Percentiles rank a stretch among this genome's conserved stretches.
These are phyloP conservation scores for Vanessa cardui DNA, from an alignment of 2,888 invertebrate species.

Conservation along the genomic window DNA sequence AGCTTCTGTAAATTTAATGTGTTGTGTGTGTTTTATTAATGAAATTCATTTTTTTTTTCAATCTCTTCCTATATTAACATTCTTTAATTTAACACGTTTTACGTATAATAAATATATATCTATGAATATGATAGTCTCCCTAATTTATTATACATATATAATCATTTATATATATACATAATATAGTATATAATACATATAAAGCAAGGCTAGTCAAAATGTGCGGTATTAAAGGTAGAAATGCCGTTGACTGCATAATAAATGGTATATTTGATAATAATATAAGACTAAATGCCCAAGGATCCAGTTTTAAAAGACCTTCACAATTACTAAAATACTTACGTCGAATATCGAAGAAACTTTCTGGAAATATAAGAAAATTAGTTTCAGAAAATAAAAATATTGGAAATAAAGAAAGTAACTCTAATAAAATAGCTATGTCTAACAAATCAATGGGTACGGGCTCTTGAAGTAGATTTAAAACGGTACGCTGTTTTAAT, in stretches of 20 bases:
- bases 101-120: neutral
- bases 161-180: neutral
- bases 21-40: neutral
- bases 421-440: too few relatives aligned
- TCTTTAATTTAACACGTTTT: neutral
- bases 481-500: neutral
- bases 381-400: too few relatives aligned
- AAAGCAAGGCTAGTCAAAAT: neutral
- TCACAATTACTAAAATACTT: neutral
- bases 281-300: constrained; percentile 36
- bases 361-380: too few relatives aligned
- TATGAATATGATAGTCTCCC: neutral
- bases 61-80: neutral
- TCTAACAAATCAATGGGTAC: too few relatives aligned
- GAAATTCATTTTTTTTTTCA: neutral
- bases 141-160: neutral
- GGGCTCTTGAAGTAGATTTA: too few relatives aligned
- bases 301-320: constrained; percentile 20
- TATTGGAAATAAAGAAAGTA: too few relatives aligned
- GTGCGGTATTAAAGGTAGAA: constrained; percentile 21
- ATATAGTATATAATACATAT: neutral
- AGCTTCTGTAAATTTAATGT: neutral
- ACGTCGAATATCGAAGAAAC: neutral
- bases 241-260: constrained; percentile 14
- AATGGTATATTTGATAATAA: constrained; percentile 7